A percentile compares a stretch with the other conserved stretches of the same genome.
Conservation (phyloP, 2,113 vertebrate genomes). For the Coregonus clupeaformis region DNA sequence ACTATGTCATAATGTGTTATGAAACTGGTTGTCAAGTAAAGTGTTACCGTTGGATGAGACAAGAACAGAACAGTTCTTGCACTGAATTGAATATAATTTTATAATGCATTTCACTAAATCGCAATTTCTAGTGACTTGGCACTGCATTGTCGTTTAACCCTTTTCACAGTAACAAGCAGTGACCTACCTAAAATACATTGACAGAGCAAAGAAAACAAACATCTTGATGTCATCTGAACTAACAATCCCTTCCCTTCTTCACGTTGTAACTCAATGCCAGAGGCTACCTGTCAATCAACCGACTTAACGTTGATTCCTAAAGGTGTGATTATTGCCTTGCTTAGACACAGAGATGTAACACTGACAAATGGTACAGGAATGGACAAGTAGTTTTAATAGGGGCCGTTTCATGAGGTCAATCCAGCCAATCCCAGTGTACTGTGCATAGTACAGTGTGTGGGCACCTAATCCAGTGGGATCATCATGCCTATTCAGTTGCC, state of each 20-base stretch:
- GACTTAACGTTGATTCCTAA: neutral
- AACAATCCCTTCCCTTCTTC: neutral
- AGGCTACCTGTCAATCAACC: neutral
- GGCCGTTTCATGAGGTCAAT: neutral
- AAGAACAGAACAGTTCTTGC: neutral
- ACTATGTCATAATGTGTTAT: no score
- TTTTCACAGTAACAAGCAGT: no score
- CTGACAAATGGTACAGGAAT: neutral
- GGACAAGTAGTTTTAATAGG: neutral
- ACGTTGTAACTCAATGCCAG: slow-evolving; percentile 13
- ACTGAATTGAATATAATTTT: neutral
- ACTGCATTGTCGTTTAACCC: neutral
- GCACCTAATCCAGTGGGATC: neutral
- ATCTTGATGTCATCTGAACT: neutral
- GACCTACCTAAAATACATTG: neutral
- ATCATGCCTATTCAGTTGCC: neutral
- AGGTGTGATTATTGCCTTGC: neutral
- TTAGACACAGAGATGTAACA: neutral
- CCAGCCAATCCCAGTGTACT: neutral
- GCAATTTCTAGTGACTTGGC: neutral
- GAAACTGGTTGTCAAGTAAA: no score
- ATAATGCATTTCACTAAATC: neutral
- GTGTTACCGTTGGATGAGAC: neutral
- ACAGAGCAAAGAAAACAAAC: neutral
- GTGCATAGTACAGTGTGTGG: neutral